Conservation (phyloP, 2,113 vertebrate species). For the Cochlearius cochlearius region DNA sequence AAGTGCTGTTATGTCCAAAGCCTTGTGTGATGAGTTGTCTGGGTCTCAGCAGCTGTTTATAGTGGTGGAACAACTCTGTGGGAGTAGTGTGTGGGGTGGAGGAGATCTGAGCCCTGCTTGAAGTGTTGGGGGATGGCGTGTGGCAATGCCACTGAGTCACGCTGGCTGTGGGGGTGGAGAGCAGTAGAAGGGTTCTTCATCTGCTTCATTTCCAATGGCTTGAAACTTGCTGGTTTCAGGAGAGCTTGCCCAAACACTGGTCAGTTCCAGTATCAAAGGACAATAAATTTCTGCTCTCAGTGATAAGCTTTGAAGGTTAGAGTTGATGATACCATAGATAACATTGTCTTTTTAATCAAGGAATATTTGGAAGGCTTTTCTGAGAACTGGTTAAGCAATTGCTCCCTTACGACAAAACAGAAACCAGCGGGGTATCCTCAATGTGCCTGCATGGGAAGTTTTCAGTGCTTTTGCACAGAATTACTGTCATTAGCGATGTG, state of each 20-base stretch:
- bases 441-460: not conserved
- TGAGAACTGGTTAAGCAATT: not conserved
- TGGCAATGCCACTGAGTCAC: not conserved
- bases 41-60: not conserved
- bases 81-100: not conserved
- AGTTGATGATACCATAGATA: not conserved
- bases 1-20: not conserved
- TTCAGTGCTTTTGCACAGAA: not conserved
- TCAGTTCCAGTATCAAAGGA: not conserved
- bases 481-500: not conserved
- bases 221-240: not conserved
- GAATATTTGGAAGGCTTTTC: not conserved
- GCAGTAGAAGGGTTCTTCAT: not conserved
- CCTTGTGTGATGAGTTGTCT: not conserved
- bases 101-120: not conserved
- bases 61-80: not conserved
- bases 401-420: not conserved
- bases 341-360: not conserved
- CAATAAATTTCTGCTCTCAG: not conserved
- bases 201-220: not conserved
- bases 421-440: not conserved
- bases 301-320: not conserved
- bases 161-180: not conserved
- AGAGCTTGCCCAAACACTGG: not conserved
- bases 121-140: rapidly evolving